Conservation (phyloP, 53 echinoderm and acorn worm species). For the Paracentrotus lividus region DNA sequence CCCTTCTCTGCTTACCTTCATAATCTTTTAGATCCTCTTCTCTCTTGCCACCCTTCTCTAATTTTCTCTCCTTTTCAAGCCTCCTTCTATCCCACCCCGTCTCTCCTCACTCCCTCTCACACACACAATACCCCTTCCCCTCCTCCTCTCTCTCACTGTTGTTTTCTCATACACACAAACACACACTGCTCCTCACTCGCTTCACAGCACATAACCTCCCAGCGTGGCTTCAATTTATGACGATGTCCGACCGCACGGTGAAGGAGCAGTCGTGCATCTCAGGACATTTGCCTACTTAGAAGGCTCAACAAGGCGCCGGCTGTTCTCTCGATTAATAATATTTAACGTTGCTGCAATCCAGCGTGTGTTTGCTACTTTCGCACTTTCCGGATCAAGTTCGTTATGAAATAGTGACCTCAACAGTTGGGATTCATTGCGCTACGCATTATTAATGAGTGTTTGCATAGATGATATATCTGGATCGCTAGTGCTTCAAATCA, state of each 20-base stretch:
- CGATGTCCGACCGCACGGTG: not conserved
- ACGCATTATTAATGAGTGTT: not conserved
- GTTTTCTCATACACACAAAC: slow-evolving; percentile 2
- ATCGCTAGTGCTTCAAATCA: not conserved
- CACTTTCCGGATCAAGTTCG: not conserved
- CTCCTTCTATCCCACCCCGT: not conserved
- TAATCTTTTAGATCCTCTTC: too few species aligned
- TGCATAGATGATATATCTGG: too few species aligned
- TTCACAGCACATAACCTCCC: slow-evolving; percentile 4
- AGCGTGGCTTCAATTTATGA: slow-evolving; percentile 50
- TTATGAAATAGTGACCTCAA: not conserved
- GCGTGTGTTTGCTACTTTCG: not conserved
- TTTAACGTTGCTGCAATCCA: not conserved
- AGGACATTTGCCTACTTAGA: slow-evolving; percentile 16
- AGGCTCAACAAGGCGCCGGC: not conserved
- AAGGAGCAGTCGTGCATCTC: slow-evolving; percentile 25
- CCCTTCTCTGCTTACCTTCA: not conserved
- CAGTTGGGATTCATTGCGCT: not conserved
- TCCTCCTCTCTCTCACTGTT: not conserved
- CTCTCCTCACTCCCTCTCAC: not conserved
- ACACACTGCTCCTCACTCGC: not conserved
- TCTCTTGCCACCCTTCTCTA: not conserved
- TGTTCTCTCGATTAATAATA: slow-evolving; percentile 9
- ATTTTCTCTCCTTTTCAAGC: not conserved
- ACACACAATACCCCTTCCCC: not conserved